phyloP scores from a whole-genome alignment of 2,888 invertebrate genomes.

The Sabellastarte sp. region DNA sequence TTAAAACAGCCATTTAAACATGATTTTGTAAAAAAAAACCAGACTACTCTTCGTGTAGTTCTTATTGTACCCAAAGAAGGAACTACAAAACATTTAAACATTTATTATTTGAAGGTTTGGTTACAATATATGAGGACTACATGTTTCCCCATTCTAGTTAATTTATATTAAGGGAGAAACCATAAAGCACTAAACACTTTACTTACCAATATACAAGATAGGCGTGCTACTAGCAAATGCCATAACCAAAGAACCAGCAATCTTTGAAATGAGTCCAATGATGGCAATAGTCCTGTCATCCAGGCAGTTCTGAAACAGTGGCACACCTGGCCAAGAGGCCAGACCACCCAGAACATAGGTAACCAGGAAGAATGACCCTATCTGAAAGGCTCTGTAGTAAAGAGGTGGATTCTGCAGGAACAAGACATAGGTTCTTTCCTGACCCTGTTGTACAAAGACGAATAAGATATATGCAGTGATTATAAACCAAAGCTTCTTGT shows the following conservation, averaged over 20 bases:
- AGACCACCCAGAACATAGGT: slow-evolving; percentile 26
- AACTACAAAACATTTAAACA: no score
- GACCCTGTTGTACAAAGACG: slow-evolving; percentile 56
- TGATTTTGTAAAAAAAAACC: no score
- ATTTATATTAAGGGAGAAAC: no score
- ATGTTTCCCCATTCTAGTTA: no score
- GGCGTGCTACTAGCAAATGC: slow-evolving; percentile 49
- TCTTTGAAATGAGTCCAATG: slow-evolving; percentile 51
- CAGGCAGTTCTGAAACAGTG: slow-evolving; percentile 21
- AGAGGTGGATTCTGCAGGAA: slow-evolving; percentile 39
- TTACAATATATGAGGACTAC: no score
- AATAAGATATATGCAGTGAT: slow-evolving; percentile 55
- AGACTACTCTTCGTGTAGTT: no score
- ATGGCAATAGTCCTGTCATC: slow-evolving; percentile 39
- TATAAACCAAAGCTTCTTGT: slow-evolving; percentile 52
- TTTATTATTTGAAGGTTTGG: no score
- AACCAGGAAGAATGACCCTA: slow-evolving; percentile 31
- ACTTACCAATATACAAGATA: slow-evolving; percentile 50
- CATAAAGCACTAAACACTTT: no score
- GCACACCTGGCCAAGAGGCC: slow-evolving; percentile 32
- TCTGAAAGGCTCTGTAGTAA: slow-evolving; percentile 26
- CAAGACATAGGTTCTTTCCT: slow-evolving; percentile 51
- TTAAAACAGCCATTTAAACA: no score
- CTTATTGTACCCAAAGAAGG: no score
- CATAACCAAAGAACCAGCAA: slow-evolving; percentile 53